A percentile compares a stretch with the other conserved stretches of the same genome.
These are phyloP conservation scores for Suricata suricatta DNA, from an alignment of 2,113 vertebrate species.

Conservation along the genomic window DNA sequence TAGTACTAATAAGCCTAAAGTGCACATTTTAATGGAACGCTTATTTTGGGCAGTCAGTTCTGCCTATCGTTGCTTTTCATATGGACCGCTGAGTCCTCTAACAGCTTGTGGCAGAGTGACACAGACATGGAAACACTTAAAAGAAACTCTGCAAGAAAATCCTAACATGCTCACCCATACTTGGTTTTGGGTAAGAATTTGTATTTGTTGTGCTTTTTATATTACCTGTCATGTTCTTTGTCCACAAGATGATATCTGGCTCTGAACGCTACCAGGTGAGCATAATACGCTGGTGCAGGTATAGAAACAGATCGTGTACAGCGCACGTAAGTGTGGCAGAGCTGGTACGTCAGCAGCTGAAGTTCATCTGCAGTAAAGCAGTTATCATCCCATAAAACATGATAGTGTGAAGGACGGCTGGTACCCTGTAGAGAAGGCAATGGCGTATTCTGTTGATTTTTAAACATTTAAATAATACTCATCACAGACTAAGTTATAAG, in stretches of 20 bases:
- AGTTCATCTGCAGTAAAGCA: conserved; percentile 99
- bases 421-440: conserved; percentile 90
- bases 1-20: neutral
- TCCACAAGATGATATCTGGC: conserved; percentile 99
- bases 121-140: neutral
- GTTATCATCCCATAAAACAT: conserved; percentile 99
- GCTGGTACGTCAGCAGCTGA: conserved; percentile 99
- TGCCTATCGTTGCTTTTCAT: neutral
- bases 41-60: neutral
- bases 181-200: conserved; percentile 6
- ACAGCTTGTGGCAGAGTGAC: neutral
- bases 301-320: conserved; percentile 99
- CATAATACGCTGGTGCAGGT: conserved; percentile 98
- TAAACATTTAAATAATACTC: conserved; percentile 23
- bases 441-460: neutral
- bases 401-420: conserved; percentile 98
- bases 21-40: neutral
- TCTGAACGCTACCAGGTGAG: conserved; percentile 98
- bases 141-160: conserved; percentile 2
- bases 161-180: neutral
- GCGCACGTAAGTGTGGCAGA: conserved; percentile 99
- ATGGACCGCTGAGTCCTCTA: neutral
- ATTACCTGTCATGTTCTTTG: conserved; percentile 99
- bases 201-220: neutral
- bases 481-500: neutral